Evolutionary conservation across 2,113 vertebrate genomes (phyloP).

Genomic region (Pseudois nayaur): DNA sequence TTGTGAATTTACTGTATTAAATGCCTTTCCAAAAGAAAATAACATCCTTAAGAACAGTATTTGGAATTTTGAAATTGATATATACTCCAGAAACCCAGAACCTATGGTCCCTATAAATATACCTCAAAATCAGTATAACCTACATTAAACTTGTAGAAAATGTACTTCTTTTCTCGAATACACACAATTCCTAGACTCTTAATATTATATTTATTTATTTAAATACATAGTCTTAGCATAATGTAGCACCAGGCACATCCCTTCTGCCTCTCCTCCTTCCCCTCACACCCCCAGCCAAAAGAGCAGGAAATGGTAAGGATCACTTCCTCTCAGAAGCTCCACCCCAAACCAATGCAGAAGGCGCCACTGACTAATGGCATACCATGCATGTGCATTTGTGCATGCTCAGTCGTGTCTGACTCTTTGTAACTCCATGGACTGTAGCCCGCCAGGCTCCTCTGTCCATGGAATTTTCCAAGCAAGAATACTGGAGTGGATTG

Average conservation of each 20-base stretch:
- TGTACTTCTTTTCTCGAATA: background rate
- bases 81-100: background rate
- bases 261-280: background rate
- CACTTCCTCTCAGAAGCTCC: background rate
- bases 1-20: background rate
- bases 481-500: background rate
- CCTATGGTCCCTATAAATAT: background rate
- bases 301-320: background rate
- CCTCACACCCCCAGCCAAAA: background rate
- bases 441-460: background rate
- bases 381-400: background rate
- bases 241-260: background rate
- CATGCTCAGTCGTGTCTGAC: background rate
- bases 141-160: background rate
- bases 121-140: background rate
- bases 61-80: background rate
- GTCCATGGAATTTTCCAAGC: background rate
- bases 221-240: background rate
- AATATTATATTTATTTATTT: background rate
- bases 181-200: background rate
- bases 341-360: background rate
- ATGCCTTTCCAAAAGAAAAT: background rate
- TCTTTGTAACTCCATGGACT: background rate
- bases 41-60: background rate
- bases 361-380: background rate